phyloP scores from a whole-genome alignment of 2,113 vertebrate genomes.

The Phalacrocorax pelagicus region DNA sequence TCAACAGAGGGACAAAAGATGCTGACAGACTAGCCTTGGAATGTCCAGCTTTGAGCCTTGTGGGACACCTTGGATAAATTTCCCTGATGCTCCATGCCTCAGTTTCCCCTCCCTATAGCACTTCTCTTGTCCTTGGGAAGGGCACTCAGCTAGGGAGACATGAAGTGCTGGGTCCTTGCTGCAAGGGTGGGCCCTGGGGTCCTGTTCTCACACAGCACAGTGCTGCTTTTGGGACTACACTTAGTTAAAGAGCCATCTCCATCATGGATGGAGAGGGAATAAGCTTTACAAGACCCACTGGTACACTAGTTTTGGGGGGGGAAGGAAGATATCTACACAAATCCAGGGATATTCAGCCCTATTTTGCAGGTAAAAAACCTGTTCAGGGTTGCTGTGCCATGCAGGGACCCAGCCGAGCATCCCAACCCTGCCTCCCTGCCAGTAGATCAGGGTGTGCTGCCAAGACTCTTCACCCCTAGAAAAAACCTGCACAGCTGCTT shows the following conservation, averaged over 20 bases:
- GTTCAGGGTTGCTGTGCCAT: rapidly evolving
- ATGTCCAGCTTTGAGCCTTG: not conserved
- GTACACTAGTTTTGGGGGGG: rapidly evolving
- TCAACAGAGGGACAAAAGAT: not conserved
- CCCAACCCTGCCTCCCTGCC: not conserved
- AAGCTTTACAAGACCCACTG: not conserved
- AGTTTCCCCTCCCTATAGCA: not conserved
- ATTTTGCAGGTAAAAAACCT: not conserved
- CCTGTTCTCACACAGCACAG: not conserved
- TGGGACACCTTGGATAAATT: not conserved
- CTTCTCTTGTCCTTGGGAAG: not conserved
- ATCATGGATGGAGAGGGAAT: not conserved
- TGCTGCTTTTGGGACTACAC: rapidly evolving
- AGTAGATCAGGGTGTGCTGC: not conserved
- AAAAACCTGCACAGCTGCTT: not conserved
- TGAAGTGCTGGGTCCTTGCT: not conserved
- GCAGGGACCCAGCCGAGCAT: rapidly evolving
- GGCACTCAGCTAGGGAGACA: too few species aligned
- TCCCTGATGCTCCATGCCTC: not conserved
- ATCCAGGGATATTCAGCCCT: not conserved
- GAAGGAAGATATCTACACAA: not conserved
- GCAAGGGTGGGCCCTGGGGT: not conserved
- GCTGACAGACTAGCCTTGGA: not conserved
- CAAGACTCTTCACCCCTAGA: too few species aligned
- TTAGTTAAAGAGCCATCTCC: rapidly evolving